phyloP scores from a whole-genome alignment of 2,113 vertebrate genomes.

The human (Homo sapiens) region GRCh38 chr7:516001-516500 shows the following conservation, averaged over 20 bases:
- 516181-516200: slow-evolving; percentile 61
- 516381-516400: background rate
- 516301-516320: slow-evolving; percentile 58
- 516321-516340: slow-evolving; percentile 71
- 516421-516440: background rate
- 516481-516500: background rate
- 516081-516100: background rate
- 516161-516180: background rate
- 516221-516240: slow-evolving; percentile 73
- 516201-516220: background rate
- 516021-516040: background rate
- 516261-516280: slow-evolving; percentile 53
- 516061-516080: background rate
- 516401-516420: background rate
- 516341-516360: slow-evolving; percentile 77
- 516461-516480: background rate
- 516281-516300: slow-evolving; percentile 70
- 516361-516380: slow-evolving; percentile 68
- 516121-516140: background rate
- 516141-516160: slow-evolving; percentile 38
- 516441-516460: background rate
- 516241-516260: slow-evolving; percentile 77
- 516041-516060: background rate
- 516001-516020: background rate
- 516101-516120: background rate